These are phyloP conservation scores for Ormia ochracea DNA, from an alignment of 2,888 invertebrate genomes.

Conservation along the genomic window DNA sequence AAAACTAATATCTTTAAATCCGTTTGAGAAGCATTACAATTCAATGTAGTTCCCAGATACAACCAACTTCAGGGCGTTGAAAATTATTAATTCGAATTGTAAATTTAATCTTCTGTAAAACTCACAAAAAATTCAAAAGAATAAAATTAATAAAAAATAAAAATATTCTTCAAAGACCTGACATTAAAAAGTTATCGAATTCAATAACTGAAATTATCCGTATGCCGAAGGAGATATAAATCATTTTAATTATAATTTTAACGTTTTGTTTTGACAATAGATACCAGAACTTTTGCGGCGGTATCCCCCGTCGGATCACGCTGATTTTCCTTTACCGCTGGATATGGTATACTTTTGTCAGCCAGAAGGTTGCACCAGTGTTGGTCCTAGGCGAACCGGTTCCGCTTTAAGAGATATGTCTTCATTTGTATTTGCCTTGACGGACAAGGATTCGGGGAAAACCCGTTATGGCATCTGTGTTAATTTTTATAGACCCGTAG, in stretches of 20 bases:
- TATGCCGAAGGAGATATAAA: too few species aligned
- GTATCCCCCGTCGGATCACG: conserved; percentile 97
- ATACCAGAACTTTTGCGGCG: conserved; percentile 95
- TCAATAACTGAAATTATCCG: too few species aligned
- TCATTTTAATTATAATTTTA: neutral
- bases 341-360: conserved; percentile 99
- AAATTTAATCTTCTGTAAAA: too few species aligned
- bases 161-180: too few species aligned
- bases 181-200: too few species aligned
- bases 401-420: conserved; percentile 89
- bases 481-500: conserved; percentile 97
- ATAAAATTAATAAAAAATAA: too few species aligned
- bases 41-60: too few species aligned
- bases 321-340: conserved; percentile 96
- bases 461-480: conserved; percentile 97
- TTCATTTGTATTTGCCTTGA: conserved; percentile 98
- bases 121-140: too few species aligned
- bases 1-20: neutral
- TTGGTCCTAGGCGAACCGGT: conserved; percentile 88
- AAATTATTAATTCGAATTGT: too few species aligned
- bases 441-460: conserved; percentile 98
- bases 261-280: conserved; percentile 76
- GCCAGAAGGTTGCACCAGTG: conserved; percentile 97
- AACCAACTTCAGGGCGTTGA: too few species aligned
- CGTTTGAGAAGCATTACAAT: too few species aligned